These are phyloP conservation scores for Agelaius tricolor DNA, from an alignment of 2,113 vertebrate species.

Conservation along the genomic window DNA sequence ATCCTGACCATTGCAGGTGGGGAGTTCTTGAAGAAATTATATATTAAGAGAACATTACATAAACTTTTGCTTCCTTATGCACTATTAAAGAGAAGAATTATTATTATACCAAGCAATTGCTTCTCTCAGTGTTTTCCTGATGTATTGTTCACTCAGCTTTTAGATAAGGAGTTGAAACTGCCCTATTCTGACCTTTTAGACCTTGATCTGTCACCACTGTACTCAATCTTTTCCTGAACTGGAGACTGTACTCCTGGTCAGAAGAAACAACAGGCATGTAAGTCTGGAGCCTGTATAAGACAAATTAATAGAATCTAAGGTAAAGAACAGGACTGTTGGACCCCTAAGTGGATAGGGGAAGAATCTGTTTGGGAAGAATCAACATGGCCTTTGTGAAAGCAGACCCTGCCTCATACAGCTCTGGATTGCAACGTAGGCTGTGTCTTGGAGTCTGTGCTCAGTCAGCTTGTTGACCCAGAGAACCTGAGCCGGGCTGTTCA, in stretches of 20 bases:
- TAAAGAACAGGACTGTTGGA: neutral
- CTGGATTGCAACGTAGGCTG: fast-evolving
- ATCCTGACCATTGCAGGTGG: neutral
- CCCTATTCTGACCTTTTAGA: neutral
- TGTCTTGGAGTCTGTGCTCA: neutral
- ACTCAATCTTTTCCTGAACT: neutral
- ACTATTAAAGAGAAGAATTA: neutral
- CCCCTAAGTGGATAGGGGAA: neutral
- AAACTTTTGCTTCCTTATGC: neutral
- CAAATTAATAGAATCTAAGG: neutral
- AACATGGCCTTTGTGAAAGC: neutral
- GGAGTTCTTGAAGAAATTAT: neutral
- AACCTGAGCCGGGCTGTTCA: neutral
- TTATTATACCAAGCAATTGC: neutral
- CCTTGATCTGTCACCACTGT: neutral
- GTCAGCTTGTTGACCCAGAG: neutral
- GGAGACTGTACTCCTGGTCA: neutral
- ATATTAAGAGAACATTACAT: neutral
- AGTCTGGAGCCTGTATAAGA: neutral
- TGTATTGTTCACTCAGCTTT: neutral
- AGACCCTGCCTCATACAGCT: neutral
- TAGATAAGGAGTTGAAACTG: neutral
- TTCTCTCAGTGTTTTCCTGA: neutral
- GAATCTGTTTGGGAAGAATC: neutral
- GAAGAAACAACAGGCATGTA: neutral